phyloP scores from a whole-genome alignment of 1,140 invertebrate species.

The Megalopta genalis region DNA sequence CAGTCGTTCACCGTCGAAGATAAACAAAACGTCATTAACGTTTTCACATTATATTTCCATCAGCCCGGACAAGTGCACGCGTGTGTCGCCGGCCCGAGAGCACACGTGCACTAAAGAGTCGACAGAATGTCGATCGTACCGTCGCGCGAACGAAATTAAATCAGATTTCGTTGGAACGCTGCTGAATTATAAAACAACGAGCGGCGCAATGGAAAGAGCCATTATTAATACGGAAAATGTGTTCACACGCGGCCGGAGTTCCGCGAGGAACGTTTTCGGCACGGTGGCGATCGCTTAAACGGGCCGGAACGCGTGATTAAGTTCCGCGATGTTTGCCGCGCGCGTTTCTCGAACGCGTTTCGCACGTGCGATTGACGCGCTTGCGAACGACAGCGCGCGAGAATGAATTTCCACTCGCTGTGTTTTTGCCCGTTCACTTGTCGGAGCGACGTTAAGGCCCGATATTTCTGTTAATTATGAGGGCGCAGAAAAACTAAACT shows the following conservation, averaged over 20 bases:
- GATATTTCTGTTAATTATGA: neutral
- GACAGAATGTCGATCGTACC: slow-evolving; percentile 23
- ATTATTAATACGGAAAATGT: slow-evolving; percentile 2
- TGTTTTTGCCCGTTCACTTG: too few relatives aligned
- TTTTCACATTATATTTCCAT: slow-evolving; percentile 28
- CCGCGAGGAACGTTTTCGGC: too few relatives aligned
- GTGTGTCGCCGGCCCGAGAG: slow-evolving; percentile 4
- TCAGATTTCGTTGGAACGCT: slow-evolving; percentile 34
- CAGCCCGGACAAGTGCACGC: neutral
- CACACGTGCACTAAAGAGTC: slow-evolving; percentile 23
- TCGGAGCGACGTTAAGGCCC: too few relatives aligned
- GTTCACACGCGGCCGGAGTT: neutral
- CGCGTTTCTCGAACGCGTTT: too few relatives aligned
- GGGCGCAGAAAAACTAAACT: too few relatives aligned
- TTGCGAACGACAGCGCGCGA: too few relatives aligned
- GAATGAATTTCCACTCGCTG: too few relatives aligned
- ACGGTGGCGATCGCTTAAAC: too few relatives aligned
- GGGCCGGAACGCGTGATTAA: too few relatives aligned
- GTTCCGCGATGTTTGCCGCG: too few relatives aligned
- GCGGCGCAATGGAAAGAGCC: neutral
- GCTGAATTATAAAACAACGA: slow-evolving; percentile 29
- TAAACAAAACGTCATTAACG: slow-evolving; percentile 28
- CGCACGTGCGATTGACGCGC: too few relatives aligned
- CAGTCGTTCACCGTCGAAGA: neutral
- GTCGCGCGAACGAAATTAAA: slow-evolving; percentile 28